Base-by-base conservation (phyloP, 2,113 vertebrate species). In the Eulacestoma nigropectus region DNA sequence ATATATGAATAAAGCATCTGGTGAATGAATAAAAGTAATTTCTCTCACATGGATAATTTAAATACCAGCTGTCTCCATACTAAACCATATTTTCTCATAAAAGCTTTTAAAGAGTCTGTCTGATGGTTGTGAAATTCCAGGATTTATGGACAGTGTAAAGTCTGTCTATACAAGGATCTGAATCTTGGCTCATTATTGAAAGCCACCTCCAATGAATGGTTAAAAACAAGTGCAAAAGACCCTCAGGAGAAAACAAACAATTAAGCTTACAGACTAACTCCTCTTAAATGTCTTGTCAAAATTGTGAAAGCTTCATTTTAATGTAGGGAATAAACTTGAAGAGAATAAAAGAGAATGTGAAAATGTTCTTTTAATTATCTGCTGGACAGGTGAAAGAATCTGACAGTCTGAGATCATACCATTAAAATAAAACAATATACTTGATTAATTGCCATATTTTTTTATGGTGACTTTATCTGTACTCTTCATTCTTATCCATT, bases 11-110 rank as follows among this genome's bases (percentile, higher is more conserved):
- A 96, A 96, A 97, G 93, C 96, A 96, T 96, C 95, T 96, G 95
- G 92, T 93, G 84, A 95, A 94, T 96, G 96, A 97, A 91, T 94
- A 96, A 91, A 86, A 96, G 69, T 95, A 92, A 96, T 97, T 97
- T 97, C 82, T 97, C 93, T 97, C 95, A 92, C 84, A 87, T 83
- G 94, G 93, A 94, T 96, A 97, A 96, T 97, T 97, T 97, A 97
- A 97, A 97, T 94, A 95, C 96, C 93, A 95, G 93, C 90, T 97
- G 95, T 94, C 95, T 95, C 85, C 75, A 64, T 93, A 63, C 74
- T 83, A 91, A 97, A 90, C 81, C 94, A 78, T 97, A 97, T 97
- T 97, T 97, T 97, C 93, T 96, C 94, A 96, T 97, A 96, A 97
- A 97, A 96, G 88, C 88, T 97, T 97, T 96, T 97, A 96, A 76